phyloP scores from a whole-genome alignment of 2,888 invertebrate species.

The Trichogramma dendrolimi region DNA sequence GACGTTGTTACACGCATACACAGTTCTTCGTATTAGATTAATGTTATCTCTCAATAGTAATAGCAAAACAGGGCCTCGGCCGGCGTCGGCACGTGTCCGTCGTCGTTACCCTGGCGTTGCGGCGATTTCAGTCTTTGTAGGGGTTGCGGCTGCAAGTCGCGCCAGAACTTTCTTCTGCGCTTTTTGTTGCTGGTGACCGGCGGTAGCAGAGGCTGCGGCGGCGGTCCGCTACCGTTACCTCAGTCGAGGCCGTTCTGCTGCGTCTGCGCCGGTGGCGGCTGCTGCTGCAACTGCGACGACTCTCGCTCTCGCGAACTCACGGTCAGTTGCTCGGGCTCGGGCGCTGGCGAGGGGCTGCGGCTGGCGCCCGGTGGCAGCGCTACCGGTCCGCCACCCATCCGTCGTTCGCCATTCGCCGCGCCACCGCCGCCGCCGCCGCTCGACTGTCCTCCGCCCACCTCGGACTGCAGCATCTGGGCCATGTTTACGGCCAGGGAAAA shows the following conservation, averaged over 20 bases:
- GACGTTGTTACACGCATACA: too few relatives aligned
- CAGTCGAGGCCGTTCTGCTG: constrained; percentile 81
- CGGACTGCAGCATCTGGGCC: constrained; percentile 76
- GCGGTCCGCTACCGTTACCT: constrained; percentile 25
- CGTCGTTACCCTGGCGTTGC: constrained; percentile 36
- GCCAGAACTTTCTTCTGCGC: constrained; percentile 16
- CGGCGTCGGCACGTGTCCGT: constrained; percentile 27
- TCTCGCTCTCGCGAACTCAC: constrained; percentile 26
- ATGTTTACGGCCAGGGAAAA: constrained; percentile 82
- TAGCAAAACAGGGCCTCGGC: constrained; percentile 27
- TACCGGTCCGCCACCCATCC: constrained; percentile 4
- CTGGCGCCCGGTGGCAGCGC: constrained; percentile 12
- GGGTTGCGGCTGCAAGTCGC: not conserved
- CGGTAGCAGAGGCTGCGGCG: constrained; percentile 9
- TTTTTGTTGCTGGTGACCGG: constrained; percentile 2
- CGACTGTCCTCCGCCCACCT: too few relatives aligned
- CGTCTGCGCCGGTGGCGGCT: constrained; percentile 54
- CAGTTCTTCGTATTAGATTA: too few relatives aligned
- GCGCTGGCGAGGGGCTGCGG: not conserved
- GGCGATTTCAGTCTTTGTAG: constrained; percentile 37
- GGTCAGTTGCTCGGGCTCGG: constrained; percentile 23
- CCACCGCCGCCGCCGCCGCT: too few relatives aligned
- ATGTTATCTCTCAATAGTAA: constrained; percentile 10
- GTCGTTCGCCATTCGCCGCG: constrained; percentile 36
- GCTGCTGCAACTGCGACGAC: constrained; percentile 42